These are phyloP conservation scores for Agriopis aurantiaria DNA, from an alignment of 2,888 invertebrate species.

Conservation along the genomic window DNA sequence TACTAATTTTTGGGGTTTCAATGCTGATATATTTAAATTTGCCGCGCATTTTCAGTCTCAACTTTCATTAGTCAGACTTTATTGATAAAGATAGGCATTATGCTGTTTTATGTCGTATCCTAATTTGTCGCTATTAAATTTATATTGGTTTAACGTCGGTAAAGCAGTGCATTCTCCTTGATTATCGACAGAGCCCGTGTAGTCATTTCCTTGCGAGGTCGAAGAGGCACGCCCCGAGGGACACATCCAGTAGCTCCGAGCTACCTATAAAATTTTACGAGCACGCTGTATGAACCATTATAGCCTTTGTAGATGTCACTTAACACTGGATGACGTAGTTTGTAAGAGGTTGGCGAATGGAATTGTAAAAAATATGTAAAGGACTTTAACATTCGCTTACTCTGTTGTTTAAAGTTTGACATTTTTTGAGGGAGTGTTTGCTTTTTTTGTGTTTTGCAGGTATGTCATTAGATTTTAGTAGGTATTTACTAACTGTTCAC, in stretches of 20 bases:
- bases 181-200: slow-evolving; percentile 25
- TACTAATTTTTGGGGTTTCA: no score
- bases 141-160: slow-evolving; percentile 31
- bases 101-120: not conserved
- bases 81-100: no score
- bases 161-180: slow-evolving; percentile 21
- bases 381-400: not conserved
- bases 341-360: slow-evolving; percentile 57
- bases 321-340: slow-evolving; percentile 70
- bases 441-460: no score
- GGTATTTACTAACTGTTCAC: no score
- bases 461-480: no score
- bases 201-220: slow-evolving; percentile 50
- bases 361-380: slow-evolving; percentile 13
- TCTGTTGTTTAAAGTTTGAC: not conserved
- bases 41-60: no score
- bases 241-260: slow-evolving; percentile 68
- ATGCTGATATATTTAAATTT: no score
- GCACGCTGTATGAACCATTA: slow-evolving; percentile 76
- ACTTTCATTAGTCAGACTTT: no score
- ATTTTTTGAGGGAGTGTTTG: not conserved
- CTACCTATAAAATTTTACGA: slow-evolving; percentile 82
- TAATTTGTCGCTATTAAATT: slow-evolving; percentile 58
- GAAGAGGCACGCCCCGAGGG: slow-evolving; percentile 63
- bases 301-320: slow-evolving; percentile 76